Percentiles rank a stretch among this genome's conserved stretches.
These are phyloP conservation scores for Aphelenchoides avenae DNA, from an alignment of 1,140 invertebrate genomes.

Conservation along the genomic window DNA sequence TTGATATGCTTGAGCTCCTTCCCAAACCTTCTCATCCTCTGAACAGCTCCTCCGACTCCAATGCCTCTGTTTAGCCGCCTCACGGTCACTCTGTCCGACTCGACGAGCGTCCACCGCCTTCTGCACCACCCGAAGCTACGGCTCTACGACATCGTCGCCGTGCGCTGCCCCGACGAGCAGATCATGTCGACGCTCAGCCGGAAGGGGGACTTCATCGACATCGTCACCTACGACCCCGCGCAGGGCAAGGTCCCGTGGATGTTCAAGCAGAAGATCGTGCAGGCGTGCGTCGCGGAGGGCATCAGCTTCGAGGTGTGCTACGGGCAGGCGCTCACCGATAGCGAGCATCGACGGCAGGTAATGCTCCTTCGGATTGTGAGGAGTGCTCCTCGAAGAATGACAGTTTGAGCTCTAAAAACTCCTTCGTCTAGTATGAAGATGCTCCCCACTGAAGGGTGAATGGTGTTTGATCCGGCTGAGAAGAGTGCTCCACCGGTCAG, in stretches of 20 bases:
- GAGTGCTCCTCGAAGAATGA: not conserved
- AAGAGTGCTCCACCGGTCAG: too few relatives aligned
- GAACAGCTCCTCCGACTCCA: not conserved
- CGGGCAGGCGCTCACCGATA: conserved; percentile 18
- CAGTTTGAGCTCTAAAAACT: too few relatives aligned
- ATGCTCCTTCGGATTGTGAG: not conserved
- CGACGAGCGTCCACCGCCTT: conserved; percentile 41
- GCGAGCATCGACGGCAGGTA: conserved; percentile 33
- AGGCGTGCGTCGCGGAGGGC: conserved; percentile 29
- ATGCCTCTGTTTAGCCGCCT: conserved; percentile 44
- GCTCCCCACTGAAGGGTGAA: too few relatives aligned
- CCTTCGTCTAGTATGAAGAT: too few relatives aligned
- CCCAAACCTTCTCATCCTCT: too few relatives aligned
- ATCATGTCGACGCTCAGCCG: conserved; percentile 48
- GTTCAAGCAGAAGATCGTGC: conserved; percentile 41
- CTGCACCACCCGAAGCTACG: conserved; percentile 43
- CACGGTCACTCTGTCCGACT: conserved; percentile 49
- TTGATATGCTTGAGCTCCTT: conserved; percentile 12
- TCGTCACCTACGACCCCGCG: conserved; percentile 27
- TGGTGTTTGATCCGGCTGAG: too few relatives aligned
- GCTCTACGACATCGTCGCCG: conserved; percentile 55
- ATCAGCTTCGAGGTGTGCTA: conserved; percentile 36
- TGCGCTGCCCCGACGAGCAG: conserved; percentile 45
- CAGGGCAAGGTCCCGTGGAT: conserved; percentile 27
- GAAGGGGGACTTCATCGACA: conserved; percentile 41